Base-by-base conservation (phyloP, 2,797 vertebrate genomes). In the Pogoniulus pusillus region DNA sequence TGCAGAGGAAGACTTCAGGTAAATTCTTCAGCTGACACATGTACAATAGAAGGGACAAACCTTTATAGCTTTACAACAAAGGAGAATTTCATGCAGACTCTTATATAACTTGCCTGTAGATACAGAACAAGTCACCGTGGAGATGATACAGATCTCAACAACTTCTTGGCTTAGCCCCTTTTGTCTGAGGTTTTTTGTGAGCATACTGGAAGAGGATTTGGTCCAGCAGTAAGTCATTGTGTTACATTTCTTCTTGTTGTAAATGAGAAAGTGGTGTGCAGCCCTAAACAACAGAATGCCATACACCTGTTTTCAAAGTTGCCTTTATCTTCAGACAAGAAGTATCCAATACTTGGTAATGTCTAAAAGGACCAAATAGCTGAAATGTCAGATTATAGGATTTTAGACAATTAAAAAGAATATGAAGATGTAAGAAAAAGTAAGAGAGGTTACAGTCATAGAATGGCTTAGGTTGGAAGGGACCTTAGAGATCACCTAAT, bases 21-120 rank as follows among this genome's bases (percentile, higher is more conserved):
- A 43, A 47, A 60, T 64, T 85, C 45, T 30, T 64, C 57, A 70
- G 43, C 37, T 73, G 60, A 63, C 27, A 65, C 26, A 34, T 0
- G 0, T 24, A 30, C 37, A 82, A 8, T 35, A 39, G 58, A 88
- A 55, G 0, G 1, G n/a, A 63, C 0, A 1, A 76, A 47, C 37
- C 37, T 51, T 41, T 18, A 14, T 15, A 30, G 35, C 71, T 65
- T 83, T 90, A 34, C 35, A 70, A 6, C 19, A 63, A 55, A 62
- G 47, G 34, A 79, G 17, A 62, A 53, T 63, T 74, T 63, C 27
- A 85, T 57, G 18, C 16, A 47, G 34, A 35, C 35, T 69, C 16
- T 20, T 49, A 68, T 1, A 5, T 30, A 8, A 71, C 34, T n/a
- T 81, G 45, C 17, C 17, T 72, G 55, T 13, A 64, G 27, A 65